phyloP scores from a whole-genome alignment of 2,113 vertebrate genomes.

The Gasterosteus aculeatus region DNA sequence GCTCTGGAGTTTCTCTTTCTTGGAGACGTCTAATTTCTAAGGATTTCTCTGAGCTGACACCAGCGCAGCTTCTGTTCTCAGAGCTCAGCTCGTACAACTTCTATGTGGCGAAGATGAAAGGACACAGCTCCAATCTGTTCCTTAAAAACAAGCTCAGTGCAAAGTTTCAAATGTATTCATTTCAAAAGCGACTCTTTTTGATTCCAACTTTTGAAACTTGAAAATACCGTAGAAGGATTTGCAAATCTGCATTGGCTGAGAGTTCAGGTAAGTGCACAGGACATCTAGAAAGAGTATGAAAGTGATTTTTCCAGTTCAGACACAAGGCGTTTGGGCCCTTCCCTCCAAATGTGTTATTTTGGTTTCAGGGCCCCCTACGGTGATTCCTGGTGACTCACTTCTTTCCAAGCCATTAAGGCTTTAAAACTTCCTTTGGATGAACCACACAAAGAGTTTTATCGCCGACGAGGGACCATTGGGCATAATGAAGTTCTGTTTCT shows the following conservation, averaged over 20 bases:
- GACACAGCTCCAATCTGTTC: constrained; percentile 43
- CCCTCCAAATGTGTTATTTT: constrained; percentile 43
- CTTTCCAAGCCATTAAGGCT: constrained; percentile 69
- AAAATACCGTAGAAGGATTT: neutral
- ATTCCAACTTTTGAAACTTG: constrained; percentile 25
- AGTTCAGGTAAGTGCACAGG: constrained; percentile 53
- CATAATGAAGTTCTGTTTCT: constrained; percentile 79
- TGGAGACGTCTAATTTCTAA: constrained; percentile 64
- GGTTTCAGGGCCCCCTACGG: constrained; percentile 59
- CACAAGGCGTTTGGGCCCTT: constrained; percentile 41
- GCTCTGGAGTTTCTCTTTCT: constrained; percentile 61
- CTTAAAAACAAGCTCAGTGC: neutral
- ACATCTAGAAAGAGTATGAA: constrained; percentile 3
- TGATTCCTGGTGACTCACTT: constrained; percentile 65
- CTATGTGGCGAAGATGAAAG: constrained; percentile 66
- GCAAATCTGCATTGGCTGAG: constrained; percentile 17
- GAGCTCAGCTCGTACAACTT: constrained; percentile 64
- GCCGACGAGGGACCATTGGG: constrained; percentile 74
- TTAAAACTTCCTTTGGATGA: constrained; percentile 63
- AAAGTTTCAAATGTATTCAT: neutral
- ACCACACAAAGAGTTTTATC: constrained; percentile 68
- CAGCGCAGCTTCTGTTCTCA: constrained; percentile 53
- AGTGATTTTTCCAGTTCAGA: constrained; percentile 28
- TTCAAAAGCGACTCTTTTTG: neutral
- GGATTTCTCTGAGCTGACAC: constrained; percentile 62